Percentiles rank a stretch among this genome's conserved stretches.
phyloP scores from a whole-genome alignment of 1,140 invertebrate genomes.

The Caenorhabditis brenneri region DNA sequence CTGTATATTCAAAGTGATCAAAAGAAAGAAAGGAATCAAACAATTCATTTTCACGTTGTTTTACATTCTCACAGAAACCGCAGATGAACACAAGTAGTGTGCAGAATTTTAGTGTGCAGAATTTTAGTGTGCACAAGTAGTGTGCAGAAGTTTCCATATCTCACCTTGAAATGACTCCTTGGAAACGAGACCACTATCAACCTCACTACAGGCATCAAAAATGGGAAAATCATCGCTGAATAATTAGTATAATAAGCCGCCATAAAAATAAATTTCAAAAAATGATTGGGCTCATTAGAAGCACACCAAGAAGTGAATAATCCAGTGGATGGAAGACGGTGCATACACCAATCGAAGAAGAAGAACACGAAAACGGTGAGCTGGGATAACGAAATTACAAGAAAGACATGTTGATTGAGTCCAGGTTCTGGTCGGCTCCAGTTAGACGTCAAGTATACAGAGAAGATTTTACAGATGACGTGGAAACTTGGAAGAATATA shows the following conservation, averaged over 20 bases:
- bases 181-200: background rate
- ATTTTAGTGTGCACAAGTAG: too few relatives aligned
- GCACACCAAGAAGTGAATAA: constrained; percentile 16
- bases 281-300: background rate
- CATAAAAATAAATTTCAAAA: background rate
- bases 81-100: too few relatives aligned
- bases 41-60: too few relatives aligned
- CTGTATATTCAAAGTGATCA: too few relatives aligned
- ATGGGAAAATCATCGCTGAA: constrained; percentile 1
- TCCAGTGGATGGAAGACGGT: background rate
- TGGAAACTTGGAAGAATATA: background rate
- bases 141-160: too few relatives aligned
- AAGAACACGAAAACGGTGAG: background rate
- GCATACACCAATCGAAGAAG: background rate
- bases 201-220: background rate
- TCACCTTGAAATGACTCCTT: background rate
- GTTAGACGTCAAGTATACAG: background rate
- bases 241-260: background rate
- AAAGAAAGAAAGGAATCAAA: too few relatives aligned
- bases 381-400: background rate
- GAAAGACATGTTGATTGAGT: background rate
- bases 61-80: too few relatives aligned
- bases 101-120: too few relatives aligned
- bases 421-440: background rate
- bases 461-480: background rate